Base-by-base conservation (phyloP, 2,888 invertebrate genomes). In the Auanema sp. region DNA sequence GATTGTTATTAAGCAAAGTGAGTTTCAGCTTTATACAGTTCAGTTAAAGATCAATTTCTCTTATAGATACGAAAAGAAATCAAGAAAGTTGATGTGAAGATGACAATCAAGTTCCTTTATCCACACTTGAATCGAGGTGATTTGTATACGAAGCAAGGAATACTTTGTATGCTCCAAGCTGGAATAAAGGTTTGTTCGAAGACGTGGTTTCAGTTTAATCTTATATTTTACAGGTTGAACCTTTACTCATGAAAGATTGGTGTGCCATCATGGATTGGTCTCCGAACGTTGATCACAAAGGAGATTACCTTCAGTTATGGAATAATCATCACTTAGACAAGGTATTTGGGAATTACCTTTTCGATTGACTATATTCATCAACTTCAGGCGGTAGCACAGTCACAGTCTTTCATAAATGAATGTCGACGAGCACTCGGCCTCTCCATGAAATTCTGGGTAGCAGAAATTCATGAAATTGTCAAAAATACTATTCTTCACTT, bases 381-480 rank as follows among this genome's bases (percentile, higher is more conserved):
- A 2, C 62, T 71, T 25, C 54, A 76, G 71, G 79, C 78, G 0
- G 81, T 83, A n/a, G 83, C 83, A 8, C 83, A 83, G 62, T 83
- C 83, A 1, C 83, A 83, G 60, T 74, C 79, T 0, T 83, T 83
- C 71, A 82, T 83, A 60, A 83, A 83, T 65, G 83, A 83, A 64
- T 83, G 83, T 50, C 78, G 83, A 41, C 68, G 83, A 16, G 83
- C 83, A 4, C 66, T 83, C 18, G 83, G 83, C 1, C 67, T 83
- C n/a, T 78, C 82, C 40, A 83, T 83, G 83, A 83, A 83, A 59
- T 83, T 83, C 74, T 83, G 83, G 83, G 83, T 83, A 41, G 83
- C 83, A 8, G 83, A 83, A 59, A 83, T 83, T 21, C 83, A 83
- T 66, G 83, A 83, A 60, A 83, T 83, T 59, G 83, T 83, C 60